Evolutionary conservation across 2,113 vertebrate genomes (phyloP).

Genomic region (Pimephales promelas): DNA sequence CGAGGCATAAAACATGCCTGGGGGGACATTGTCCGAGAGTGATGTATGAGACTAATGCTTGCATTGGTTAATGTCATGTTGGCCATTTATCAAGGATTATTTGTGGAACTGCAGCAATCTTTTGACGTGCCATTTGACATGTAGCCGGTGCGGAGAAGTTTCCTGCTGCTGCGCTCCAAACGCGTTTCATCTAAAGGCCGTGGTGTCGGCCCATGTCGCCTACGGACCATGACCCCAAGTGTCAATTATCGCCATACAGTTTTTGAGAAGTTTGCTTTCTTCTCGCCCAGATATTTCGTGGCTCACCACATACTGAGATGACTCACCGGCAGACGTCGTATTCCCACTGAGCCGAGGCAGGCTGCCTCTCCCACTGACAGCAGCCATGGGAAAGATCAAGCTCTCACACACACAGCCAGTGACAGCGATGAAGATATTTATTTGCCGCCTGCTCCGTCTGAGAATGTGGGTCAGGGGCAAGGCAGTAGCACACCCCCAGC

Average conservation of each 20-base stretch:
- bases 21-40: conserved; percentile 22
- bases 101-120: conserved; percentile 27
- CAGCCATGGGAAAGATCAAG: conserved; percentile 53
- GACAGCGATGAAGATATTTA: conserved; percentile 51
- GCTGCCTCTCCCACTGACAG: conserved; percentile 46
- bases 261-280: conserved; percentile 46
- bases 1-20: conserved; percentile 36
- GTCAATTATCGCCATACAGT: conserved; percentile 13
- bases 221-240: background rate
- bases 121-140: conserved; percentile 48
- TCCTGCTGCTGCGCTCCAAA: conserved; percentile 6
- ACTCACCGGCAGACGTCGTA: conserved; percentile 35
- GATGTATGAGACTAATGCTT: conserved; percentile 48
- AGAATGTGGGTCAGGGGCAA: conserved; percentile 27
- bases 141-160: conserved; percentile 21
- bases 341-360: conserved; percentile 7
- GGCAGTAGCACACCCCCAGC: conserved; percentile 18
- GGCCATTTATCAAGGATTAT: conserved; percentile 50
- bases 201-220: background rate
- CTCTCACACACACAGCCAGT: conserved; percentile 37
- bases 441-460: conserved; percentile 30
- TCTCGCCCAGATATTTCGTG: conserved; percentile 38
- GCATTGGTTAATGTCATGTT: conserved; percentile 44
- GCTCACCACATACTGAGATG: conserved; percentile 29
- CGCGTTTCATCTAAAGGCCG: conserved; percentile 29